Evolutionary conservation across 92 coral and sea anemone species (phyloP), one percentile per base, ranked within the genome.

Genomic region (Montipora capitata): DNA sequence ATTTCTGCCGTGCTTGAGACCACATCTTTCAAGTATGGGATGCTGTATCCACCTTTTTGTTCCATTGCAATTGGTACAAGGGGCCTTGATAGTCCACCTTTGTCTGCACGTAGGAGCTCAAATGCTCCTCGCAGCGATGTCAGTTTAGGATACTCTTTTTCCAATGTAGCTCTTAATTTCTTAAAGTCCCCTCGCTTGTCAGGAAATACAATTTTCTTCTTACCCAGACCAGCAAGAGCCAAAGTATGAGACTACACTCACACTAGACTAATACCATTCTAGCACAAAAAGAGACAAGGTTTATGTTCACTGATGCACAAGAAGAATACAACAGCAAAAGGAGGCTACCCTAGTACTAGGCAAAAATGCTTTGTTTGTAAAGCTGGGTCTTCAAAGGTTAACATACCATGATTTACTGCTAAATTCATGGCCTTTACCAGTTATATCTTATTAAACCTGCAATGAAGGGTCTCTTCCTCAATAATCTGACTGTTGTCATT

Each of bases 81-180:
- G 57, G 83, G 45, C 69, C 89, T 74, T 27, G 85, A 72, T 51
- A 84, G 65, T 69, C 89, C 88, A 40, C 92, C 92, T 41, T 67
- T 71, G 17, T 74, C 76, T 15, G 84, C 92, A 39, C 77, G 77
- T 38, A 89, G 58, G 17, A 89, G 54, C 39, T 84, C 93, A 89
- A 89, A 83, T 38, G 85, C 89, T 41, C 93, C 89, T 57, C 76
- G 64, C 16, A 80, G 83, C 1, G 68, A 83, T 57, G 72, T 40
- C 40, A 83, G 76, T 68, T 89, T 89, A 70, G 85, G 89, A 54
- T 76, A 89, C 77, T 79, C 83, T 72, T 85, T 62, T 82, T 88
- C 88, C 83, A 88, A 76, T 35, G 27, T 69, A 3, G 69, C 58
- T 49, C 62, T 67, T 7, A 81, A 62, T 73, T 78, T 56, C 40